A percentile compares a stretch with the other conserved stretches of the same genome.
phyloP scores from a whole-genome alignment of 2,797 vertebrate species.

The Allobates femoralis region DNA sequence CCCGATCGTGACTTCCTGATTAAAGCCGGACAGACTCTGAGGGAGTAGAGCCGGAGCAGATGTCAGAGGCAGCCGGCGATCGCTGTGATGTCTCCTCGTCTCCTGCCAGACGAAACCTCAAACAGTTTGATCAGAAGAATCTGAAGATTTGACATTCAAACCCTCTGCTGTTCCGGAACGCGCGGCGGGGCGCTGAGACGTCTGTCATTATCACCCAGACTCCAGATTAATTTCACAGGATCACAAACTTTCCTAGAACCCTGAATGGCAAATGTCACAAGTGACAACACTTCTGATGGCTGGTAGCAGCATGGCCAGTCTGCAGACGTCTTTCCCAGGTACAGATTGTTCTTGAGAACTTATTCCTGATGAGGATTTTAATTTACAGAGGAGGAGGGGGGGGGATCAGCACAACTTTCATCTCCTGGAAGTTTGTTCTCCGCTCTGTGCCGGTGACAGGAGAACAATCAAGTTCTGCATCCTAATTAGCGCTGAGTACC shows the following conservation, averaged over 20 bases:
- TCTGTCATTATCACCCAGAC: background rate
- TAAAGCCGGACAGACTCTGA: background rate
- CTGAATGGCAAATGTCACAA: too few species aligned
- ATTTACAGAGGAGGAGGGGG: background rate
- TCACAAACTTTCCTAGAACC: background rate
- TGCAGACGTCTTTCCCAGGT: background rate
- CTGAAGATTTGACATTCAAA: background rate
- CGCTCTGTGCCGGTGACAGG: background rate
- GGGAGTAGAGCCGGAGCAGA: conserved; percentile 16
- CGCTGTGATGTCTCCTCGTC: background rate
- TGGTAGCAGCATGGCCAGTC: background rate
- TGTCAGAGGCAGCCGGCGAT: conserved; percentile 12
- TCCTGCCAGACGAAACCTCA: background rate
- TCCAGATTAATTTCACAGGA: too few species aligned
- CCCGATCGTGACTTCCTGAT: background rate
- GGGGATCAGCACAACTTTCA: background rate
- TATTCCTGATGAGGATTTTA: too few species aligned
- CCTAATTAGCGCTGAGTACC: background rate
- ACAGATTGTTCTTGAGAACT: too few species aligned
- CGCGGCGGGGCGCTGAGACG: too few species aligned
- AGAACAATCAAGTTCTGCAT: too few species aligned
- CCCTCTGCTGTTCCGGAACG: background rate
- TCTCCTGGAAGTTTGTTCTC: background rate
- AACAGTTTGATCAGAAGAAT: background rate
- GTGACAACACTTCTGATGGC: background rate